Conservation (phyloP, 2,797 vertebrate genomes). For the Melopsittacus undulatus region DNA sequence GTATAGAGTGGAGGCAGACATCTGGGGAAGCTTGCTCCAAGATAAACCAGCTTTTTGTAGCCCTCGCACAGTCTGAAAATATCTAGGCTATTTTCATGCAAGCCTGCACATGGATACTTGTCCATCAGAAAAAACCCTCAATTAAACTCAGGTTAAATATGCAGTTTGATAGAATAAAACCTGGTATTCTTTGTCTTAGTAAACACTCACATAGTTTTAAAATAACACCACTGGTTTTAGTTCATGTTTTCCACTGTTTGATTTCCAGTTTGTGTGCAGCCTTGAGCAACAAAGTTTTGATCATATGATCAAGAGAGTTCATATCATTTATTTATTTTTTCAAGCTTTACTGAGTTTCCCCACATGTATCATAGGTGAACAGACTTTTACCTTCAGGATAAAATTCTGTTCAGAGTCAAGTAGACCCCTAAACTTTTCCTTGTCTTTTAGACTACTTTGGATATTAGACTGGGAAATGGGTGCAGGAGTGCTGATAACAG, state of each 20-base stretch:
- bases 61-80: neutral
- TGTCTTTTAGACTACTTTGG: neutral
- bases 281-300: neutral
- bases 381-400: neutral
- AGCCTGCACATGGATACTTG: accelerated
- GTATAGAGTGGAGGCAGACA: neutral
- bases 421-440: neutral
- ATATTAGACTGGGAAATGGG: neutral
- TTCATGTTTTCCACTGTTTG: neutral
- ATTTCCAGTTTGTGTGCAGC: neutral
- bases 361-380: accelerated
- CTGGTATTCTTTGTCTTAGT: neutral
- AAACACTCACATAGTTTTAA: neutral
- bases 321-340: neutral
- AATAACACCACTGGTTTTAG: neutral
- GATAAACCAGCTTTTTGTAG: neutral
- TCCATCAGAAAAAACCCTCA: neutral
- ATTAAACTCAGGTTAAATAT: neutral
- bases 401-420: neutral
- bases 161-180: neutral
- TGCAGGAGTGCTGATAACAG: neutral
- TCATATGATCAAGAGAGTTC: neutral
- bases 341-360: neutral
- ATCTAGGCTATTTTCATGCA: neutral
- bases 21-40: neutral